Conservation (phyloP, 2,888 invertebrate species). For the Diloba caeruleocephala region DNA sequence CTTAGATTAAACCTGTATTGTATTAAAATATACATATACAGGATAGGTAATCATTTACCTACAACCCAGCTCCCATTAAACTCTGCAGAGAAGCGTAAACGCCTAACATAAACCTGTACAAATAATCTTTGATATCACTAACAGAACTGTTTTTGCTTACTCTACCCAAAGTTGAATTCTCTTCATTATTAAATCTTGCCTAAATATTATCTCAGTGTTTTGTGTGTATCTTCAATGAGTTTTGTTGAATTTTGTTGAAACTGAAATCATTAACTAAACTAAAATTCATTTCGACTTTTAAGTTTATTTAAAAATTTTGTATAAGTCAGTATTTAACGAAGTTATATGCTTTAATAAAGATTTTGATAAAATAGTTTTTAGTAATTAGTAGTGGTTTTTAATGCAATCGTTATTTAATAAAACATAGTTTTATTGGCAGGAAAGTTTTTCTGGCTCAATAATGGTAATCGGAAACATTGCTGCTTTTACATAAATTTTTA, state of each 20-base stretch:
- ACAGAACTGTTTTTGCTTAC: conserved; percentile 61
- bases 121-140: conserved; percentile 61
- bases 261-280: conserved; percentile 32
- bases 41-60: conserved; percentile 18
- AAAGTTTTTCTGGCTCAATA: too few relatives aligned
- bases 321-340: conserved; percentile 8
- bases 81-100: conserved; percentile 23
- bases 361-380: too few relatives aligned
- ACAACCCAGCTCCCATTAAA: conserved; percentile 28
- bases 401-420: too few relatives aligned
- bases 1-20: too few relatives aligned
- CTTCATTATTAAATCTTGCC: conserved; percentile 57
- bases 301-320: conserved; percentile 29
- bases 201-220: conserved; percentile 61
- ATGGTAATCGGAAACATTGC: too few relatives aligned
- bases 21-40: not conserved
- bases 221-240: conserved; percentile 47
- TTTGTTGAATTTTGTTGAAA: conserved; percentile 44
- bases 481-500: too few relatives aligned
- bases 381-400: too few relatives aligned
- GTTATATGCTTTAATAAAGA: too few relatives aligned
- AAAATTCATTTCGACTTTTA: conserved; percentile 37
- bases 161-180: conserved; percentile 54
- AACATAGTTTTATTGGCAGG: too few relatives aligned
- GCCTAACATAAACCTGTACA: conserved; percentile 50